Evolutionary conservation across 2,113 vertebrate species (phyloP).

Genomic region (Pseudorectes ferrugineus): DNA sequence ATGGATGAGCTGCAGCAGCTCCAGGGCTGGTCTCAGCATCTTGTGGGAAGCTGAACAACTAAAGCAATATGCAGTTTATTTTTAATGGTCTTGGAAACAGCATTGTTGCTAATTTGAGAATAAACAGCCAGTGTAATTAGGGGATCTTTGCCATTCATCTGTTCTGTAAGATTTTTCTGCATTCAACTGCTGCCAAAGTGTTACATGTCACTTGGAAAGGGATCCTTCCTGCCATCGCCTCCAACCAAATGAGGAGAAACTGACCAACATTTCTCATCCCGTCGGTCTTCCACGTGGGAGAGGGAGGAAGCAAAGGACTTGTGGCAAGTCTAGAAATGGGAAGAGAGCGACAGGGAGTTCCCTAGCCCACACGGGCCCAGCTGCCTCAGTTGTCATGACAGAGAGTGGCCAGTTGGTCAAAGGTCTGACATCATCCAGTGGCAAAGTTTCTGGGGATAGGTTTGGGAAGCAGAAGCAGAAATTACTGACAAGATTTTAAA

Average conservation of each 20-base stretch:
- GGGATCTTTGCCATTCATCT: constrained; percentile 51
- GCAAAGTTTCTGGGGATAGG: constrained; percentile 64
- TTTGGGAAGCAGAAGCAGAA: constrained; percentile 66
- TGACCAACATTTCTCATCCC: constrained; percentile 76
- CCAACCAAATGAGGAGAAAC: constrained; percentile 19
- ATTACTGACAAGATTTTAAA: constrained; percentile 41
- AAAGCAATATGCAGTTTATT: constrained; percentile 1
- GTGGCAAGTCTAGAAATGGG: constrained; percentile 64
- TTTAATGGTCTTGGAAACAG: constrained; percentile 9
- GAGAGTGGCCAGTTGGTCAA: constrained; percentile 75
- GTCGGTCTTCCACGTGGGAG: constrained; percentile 55
- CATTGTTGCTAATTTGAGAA: constrained; percentile 11
- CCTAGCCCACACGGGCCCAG: constrained; percentile 59
- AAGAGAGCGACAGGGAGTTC: constrained; percentile 69
- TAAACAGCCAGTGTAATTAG: not conserved
- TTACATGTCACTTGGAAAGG: not conserved
- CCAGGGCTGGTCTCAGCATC: not conserved
- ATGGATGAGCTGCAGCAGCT: not conserved
- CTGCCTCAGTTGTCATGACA: constrained; percentile 71
- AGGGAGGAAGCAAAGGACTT: constrained; percentile 52
- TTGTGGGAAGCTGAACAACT: not conserved
- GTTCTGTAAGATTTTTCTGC: constrained; percentile 14
- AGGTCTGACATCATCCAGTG: constrained; percentile 70
- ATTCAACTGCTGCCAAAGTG: constrained; percentile 14
- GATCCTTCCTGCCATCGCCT: not conserved